A percentile compares a stretch with the other conserved stretches of the same genome.
Conservation (phyloP, 2,888 invertebrate species). For the Cataglyphis albicans region DNA sequence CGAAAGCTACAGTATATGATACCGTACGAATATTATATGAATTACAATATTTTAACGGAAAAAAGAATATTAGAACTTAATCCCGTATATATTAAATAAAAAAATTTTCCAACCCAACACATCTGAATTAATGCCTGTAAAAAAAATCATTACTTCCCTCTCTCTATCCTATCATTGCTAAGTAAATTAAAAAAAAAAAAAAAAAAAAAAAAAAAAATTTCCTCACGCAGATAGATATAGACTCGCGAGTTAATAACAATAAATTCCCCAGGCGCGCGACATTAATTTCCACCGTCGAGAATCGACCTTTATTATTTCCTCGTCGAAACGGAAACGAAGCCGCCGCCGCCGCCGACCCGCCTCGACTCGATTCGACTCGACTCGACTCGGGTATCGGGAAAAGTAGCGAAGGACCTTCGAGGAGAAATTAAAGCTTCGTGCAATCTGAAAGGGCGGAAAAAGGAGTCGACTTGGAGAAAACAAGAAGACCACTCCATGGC, state of each 20-base stretch:
- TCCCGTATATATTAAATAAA: conserved; percentile 28
- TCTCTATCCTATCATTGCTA: conserved; percentile 12
- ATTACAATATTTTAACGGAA: conserved; percentile 13
- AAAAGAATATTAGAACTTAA: conserved; percentile 6
- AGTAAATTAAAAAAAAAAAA: conserved; percentile 13
- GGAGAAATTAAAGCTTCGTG: conserved; percentile 54
- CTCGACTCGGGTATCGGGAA: conserved; percentile 43
- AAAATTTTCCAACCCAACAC: neutral
- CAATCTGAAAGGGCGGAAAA: conserved; percentile 51
- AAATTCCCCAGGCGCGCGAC: conserved; percentile 40
- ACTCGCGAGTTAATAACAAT: conserved; percentile 47
- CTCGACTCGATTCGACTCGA: conserved; percentile 16
- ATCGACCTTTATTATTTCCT: conserved; percentile 55
- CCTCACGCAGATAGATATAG: conserved; percentile 17
- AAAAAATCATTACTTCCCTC: neutral
- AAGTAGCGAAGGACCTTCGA: conserved; percentile 52
- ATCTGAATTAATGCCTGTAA: neutral
- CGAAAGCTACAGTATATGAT: neutral
- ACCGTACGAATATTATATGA: neutral
- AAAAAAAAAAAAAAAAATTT: neutral
- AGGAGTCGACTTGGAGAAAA: conserved; percentile 36
- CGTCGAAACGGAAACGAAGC: conserved; percentile 53
- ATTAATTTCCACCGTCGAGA: conserved; percentile 49
- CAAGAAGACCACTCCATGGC: conserved; percentile 32
- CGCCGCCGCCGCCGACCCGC: neutral